A percentile compares a stretch with the other conserved stretches of the same genome.
Evolutionary conservation across 2,888 invertebrate species (phyloP).

Genomic region (Hyalella azteca): DNA sequence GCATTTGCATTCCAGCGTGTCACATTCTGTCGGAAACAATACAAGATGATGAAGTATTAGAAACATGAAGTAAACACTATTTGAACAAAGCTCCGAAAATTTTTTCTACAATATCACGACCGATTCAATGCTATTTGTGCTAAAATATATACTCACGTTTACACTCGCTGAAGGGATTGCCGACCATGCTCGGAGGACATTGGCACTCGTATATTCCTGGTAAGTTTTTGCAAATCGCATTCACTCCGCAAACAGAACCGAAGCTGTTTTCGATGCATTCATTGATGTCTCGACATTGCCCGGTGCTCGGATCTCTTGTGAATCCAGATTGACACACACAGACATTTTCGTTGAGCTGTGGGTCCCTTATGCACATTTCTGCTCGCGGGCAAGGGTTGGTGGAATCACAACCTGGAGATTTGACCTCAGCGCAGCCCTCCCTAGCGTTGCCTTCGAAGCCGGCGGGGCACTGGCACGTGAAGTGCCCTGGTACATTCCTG

Average conservation of each 20-base stretch:
- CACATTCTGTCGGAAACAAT: conserved; percentile 44
- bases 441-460: conserved; percentile 71
- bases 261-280: conserved; percentile 76
- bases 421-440: conserved; percentile 71
- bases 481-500: conserved; percentile 84
- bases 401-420: conserved; percentile 75
- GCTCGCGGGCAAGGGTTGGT: conserved; percentile 80
- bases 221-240: conserved; percentile 88
- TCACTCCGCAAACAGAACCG: conserved; percentile 79
- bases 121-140: too few relatives aligned
- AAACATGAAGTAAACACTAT: too few relatives aligned
- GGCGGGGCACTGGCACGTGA: conserved; percentile 85
- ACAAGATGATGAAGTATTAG: too few relatives aligned
- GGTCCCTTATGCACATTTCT: conserved; percentile 83
- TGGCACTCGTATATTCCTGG: conserved; percentile 93
- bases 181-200: conserved; percentile 85
- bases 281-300: conserved; percentile 82
- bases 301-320: conserved; percentile 72
- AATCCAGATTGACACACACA: conserved; percentile 90
- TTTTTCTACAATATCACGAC: too few relatives aligned
- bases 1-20: conserved; percentile 75
- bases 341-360: conserved; percentile 76
- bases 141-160: conserved; percentile 64
- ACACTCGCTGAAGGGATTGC: conserved; percentile 86
- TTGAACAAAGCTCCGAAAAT: too few relatives aligned